These are phyloP conservation scores for Drosophila trapezifrons DNA, from an alignment of 1,140 invertebrate species.

Conservation along the genomic window DNA sequence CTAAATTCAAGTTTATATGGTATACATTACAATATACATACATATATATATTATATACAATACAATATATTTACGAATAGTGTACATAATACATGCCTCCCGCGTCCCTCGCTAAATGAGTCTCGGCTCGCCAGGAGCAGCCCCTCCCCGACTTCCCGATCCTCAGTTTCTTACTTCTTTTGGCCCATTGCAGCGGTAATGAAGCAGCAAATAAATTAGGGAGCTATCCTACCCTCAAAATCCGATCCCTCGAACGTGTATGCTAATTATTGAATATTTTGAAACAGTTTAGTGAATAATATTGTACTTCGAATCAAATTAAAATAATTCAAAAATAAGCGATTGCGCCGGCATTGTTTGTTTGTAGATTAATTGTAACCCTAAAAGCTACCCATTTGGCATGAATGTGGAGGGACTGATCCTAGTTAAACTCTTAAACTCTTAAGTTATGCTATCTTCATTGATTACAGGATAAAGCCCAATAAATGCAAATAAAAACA, in stretches of 20 bases:
- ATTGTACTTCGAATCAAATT: slow-evolving; percentile 79
- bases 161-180: slow-evolving; percentile 56
- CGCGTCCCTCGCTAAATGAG: slow-evolving; percentile 37
- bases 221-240: slow-evolving; percentile 33
- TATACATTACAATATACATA: slow-evolving; percentile 74
- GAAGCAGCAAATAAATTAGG: slow-evolving; percentile 42
- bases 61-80: slow-evolving; percentile 75
- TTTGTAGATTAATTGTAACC: neutral
- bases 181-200: slow-evolving; percentile 56
- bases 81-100: slow-evolving; percentile 68
- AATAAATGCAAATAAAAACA: neutral
- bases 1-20: slow-evolving; percentile 81
- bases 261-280: slow-evolving; percentile 76
- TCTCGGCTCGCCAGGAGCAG: slow-evolving; percentile 28
- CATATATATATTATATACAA: slow-evolving; percentile 68
- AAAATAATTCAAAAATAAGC: slow-evolving; percentile 70
- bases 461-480: neutral
- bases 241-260: slow-evolving; percentile 48
- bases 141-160: slow-evolving; percentile 12
- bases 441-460: neutral
- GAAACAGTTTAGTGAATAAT: slow-evolving; percentile 72
- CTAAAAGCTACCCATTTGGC: neutral
- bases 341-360: neutral
- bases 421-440: no score
- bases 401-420: neutral